phyloP scores from a whole-genome alignment of 2,888 invertebrate genomes.

The Drosophila multiciliata region DNA sequence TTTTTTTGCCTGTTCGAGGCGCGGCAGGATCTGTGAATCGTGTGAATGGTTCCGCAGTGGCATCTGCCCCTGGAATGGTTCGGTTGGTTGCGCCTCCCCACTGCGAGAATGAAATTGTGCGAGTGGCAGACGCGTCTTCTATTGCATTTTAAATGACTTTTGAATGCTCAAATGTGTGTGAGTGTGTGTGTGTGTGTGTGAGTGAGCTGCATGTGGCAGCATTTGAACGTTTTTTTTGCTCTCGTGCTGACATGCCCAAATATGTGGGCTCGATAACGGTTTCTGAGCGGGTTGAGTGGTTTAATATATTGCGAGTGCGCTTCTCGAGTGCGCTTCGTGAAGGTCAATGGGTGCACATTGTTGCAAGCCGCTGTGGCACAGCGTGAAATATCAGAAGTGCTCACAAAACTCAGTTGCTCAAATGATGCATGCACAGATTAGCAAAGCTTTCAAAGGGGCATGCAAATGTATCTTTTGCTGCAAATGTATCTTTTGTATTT shows the following conservation, averaged over 20 bases:
- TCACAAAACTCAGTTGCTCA: conserved; percentile 11
- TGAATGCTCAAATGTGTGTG: conserved; percentile 39
- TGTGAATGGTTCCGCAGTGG: conserved; percentile 42
- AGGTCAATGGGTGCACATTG: conserved; percentile 50
- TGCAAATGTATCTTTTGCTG: not conserved
- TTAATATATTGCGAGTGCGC: conserved; percentile 44
- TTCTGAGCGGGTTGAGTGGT: conserved; percentile 39
- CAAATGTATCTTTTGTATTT: not conserved
- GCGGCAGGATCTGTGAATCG: conserved; percentile 63
- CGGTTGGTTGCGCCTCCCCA: conserved; percentile 39
- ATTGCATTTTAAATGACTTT: conserved; percentile 66
- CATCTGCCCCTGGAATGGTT: conserved; percentile 8
- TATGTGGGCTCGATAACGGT: conserved; percentile 53
- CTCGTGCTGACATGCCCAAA: conserved; percentile 50
- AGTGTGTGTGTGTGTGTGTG: conserved; percentile 22
- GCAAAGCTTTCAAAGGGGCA: not conserved
- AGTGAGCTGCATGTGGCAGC: conserved; percentile 49
- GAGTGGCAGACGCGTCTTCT: conserved; percentile 46
- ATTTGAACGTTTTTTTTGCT: conserved; percentile 45
- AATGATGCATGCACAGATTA: not conserved
- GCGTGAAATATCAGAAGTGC: conserved; percentile 25
- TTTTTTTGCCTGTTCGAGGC: conserved; percentile 5
- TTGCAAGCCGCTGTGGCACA: conserved; percentile 22
- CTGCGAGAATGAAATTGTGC: conserved; percentile 57
- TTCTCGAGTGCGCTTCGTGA: conserved; percentile 33